These are phyloP conservation scores for Callipepla squamata DNA, from an alignment of 2,113 vertebrate genomes.

Conservation along the genomic window DNA sequence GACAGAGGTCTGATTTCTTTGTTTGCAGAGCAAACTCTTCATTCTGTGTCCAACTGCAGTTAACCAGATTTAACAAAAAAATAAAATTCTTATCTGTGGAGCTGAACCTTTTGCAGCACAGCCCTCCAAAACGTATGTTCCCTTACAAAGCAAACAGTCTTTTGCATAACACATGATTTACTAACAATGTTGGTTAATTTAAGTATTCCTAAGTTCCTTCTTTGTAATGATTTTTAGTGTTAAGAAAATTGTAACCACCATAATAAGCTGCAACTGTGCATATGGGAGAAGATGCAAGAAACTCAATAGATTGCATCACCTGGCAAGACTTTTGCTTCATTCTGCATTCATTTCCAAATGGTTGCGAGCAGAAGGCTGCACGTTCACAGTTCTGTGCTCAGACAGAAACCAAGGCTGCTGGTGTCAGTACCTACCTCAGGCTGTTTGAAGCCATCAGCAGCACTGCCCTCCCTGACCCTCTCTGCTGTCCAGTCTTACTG, in stretches of 20 bases:
- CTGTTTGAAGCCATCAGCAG: not conserved
- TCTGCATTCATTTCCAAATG: not conserved
- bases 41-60: not conserved
- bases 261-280: not conserved
- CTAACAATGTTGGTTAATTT: not conserved
- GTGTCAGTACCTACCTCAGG: not conserved
- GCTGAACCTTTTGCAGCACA: not conserved
- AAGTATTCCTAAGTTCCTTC: not conserved
- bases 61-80: not conserved
- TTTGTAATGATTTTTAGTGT: not conserved
- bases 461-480: not conserved
- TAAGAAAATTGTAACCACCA: not conserved
- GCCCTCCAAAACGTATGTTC: not conserved
- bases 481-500: not conserved
- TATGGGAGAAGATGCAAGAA: slow-evolving; percentile 3
- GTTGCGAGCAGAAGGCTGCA: not conserved
- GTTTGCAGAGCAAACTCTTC: not conserved
- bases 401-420: not conserved
- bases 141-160: slow-evolving; percentile 2
- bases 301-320: slow-evolving; percentile 23
- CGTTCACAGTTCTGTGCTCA: not conserved
- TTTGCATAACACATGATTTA: slow-evolving; percentile 8
- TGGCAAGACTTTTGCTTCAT: slow-evolving; percentile 18
- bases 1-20: not conserved
- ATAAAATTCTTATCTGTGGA: not conserved